A percentile compares a stretch with the other conserved stretches of the same genome.
phyloP scores from a whole-genome alignment of 92 coral and sea anemone species.

The Epizoanthus illoricatus region DNA sequence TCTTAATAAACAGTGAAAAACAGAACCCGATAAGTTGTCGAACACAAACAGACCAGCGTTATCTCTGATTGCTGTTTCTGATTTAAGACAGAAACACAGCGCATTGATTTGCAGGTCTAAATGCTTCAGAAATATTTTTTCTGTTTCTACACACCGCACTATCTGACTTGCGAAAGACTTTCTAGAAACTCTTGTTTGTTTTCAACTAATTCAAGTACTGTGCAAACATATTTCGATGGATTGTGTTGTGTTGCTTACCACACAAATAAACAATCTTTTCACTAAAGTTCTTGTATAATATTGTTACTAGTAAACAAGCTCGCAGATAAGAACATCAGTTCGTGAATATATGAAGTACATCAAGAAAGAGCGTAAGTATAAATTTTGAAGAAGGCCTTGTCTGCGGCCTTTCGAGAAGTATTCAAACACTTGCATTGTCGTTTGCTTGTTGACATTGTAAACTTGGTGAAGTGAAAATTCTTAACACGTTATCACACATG shows the following conservation, averaged over 20 bases:
- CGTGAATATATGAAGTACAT: too few species aligned
- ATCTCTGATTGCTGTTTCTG: neutral
- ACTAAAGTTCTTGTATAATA: neutral
- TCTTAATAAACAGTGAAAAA: neutral
- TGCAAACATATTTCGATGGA: conserved; percentile 20
- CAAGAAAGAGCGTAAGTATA: too few species aligned
- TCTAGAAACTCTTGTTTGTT: conserved; percentile 15
- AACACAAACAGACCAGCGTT: conserved; percentile 20
- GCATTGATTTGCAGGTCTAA: neutral
- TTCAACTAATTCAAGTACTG: neutral
- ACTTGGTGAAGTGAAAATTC: conserved; percentile 13
- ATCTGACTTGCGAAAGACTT: neutral
- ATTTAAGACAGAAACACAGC: neutral
- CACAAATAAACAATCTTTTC: conserved; percentile 29
- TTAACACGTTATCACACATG: conserved; percentile 14
- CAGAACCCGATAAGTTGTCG: neutral
- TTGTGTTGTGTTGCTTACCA: neutral
- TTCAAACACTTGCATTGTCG: neutral
- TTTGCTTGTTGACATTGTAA: conserved; percentile 7
- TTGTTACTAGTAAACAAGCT: conserved; percentile 2
- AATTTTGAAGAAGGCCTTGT: neutral
- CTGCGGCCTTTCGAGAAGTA: neutral
- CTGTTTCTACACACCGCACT: neutral
- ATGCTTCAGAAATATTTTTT: neutral
- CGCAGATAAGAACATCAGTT: neutral